Evolutionary conservation across 2,888 invertebrate species (phyloP).

Genomic region (Trisateles emortualis): DNA sequence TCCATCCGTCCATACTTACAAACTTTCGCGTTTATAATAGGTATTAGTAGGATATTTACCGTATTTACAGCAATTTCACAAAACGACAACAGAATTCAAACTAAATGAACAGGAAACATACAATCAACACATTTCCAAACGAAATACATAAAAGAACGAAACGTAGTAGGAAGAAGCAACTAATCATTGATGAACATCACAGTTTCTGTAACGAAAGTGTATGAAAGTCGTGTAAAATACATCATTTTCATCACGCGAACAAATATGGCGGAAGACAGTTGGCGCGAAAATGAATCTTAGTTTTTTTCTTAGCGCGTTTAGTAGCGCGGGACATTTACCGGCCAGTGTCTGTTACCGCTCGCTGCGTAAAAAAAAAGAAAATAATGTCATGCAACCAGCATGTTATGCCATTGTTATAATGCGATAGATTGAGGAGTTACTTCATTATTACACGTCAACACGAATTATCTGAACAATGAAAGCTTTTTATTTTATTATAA

Average conservation of each 20-base stretch:
- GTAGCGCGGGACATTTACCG: constrained; percentile 73
- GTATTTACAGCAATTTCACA: not conserved
- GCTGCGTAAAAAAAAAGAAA: constrained; percentile 48
- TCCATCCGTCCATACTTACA: no score
- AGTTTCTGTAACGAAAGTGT: constrained; percentile 80
- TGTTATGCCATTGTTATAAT: constrained; percentile 36
- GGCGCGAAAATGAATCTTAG: constrained; percentile 82
- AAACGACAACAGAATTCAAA: not conserved
- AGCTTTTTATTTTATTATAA: no score
- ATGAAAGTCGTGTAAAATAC: constrained; percentile 80
- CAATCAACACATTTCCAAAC: constrained; percentile 30
- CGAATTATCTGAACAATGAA: no score
- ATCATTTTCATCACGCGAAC: constrained; percentile 85
- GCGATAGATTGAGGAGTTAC: constrained; percentile 28
- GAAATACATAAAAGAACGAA: constrained; percentile 39
- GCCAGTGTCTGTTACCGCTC: constrained; percentile 68
- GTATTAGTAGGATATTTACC: no score
- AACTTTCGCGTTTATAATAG: no score
- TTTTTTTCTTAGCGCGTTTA: constrained; percentile 71
- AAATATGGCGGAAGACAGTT: constrained; percentile 79
- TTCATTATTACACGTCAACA: constrained; percentile 5
- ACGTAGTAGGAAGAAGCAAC: constrained; percentile 59
- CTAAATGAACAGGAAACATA: constrained; percentile 28
- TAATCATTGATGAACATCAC: constrained; percentile 58
- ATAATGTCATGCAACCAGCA: constrained; percentile 49